Conservation (phyloP, 2,113 vertebrate species). For the Cynopterus brachyotis region DNA sequence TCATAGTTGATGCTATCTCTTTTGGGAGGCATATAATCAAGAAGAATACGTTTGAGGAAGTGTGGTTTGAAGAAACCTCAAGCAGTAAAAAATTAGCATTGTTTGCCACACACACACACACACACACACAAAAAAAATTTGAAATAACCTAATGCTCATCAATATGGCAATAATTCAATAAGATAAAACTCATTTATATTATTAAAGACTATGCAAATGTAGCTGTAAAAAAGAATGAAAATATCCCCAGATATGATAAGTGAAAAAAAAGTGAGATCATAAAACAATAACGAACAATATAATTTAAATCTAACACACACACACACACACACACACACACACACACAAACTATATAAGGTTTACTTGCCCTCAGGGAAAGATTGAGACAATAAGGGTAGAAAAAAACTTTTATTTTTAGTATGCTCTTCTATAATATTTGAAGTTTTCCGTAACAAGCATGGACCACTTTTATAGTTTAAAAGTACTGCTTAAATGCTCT, state of each 20-base stretch:
- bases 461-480: neutral
- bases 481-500: neutral
- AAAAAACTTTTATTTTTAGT: neutral
- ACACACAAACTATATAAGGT: neutral
- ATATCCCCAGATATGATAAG: neutral
- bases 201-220: neutral
- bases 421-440: neutral
- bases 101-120: neutral
- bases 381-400: neutral
- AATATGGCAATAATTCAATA: neutral
- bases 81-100: neutral
- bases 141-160: neutral
- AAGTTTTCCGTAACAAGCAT: neutral
- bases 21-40: neutral
- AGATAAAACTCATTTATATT: neutral
- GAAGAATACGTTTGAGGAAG: neutral
- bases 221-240: neutral
- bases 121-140: conserved; percentile 44
- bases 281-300: neutral
- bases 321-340: neutral
- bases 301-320: neutral
- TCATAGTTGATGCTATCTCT: neutral
- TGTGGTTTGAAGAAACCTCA: neutral
- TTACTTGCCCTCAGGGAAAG: neutral
- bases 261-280: neutral